Conservation (phyloP, 2,797 vertebrate species). For the Sus cebifrons region DNA sequence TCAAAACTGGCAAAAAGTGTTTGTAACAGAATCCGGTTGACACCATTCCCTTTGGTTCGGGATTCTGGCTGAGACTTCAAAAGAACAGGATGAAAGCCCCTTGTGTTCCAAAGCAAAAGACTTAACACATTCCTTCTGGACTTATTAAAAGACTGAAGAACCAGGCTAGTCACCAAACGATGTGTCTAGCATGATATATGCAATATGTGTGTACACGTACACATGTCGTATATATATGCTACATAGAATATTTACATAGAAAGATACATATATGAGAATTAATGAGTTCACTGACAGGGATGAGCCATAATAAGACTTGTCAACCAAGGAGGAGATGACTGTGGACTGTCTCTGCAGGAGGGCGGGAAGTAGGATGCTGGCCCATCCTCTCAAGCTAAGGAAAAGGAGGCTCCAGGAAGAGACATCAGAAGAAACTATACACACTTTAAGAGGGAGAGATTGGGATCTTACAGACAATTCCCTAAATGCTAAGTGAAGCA, state of each 20-base stretch:
- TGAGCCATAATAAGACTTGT: neutral
- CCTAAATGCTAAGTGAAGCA: neutral
- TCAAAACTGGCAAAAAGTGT: neutral
- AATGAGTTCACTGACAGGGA: neutral
- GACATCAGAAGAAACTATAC: neutral
- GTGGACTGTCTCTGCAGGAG: neutral
- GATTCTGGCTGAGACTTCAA: constrained; percentile 27
- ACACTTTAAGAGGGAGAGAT: neutral
- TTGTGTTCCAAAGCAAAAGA: neutral
- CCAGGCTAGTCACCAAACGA: neutral
- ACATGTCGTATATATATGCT: neutral
- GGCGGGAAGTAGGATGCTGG: neutral
- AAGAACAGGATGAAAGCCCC: neutral
- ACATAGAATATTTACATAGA: too few relatives aligned
- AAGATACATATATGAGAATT: neutral
- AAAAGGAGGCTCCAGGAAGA: neutral
- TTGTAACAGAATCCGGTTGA: neutral
- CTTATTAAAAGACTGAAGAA: neutral
- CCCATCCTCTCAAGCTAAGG: neutral
- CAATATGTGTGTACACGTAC: neutral
- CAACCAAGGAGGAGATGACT: neutral
- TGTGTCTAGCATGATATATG: neutral
- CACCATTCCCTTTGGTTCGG: neutral
- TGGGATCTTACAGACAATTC: neutral
- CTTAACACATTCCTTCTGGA: neutral